phyloP scores from a whole-genome alignment of 2,888 invertebrate species.

The Epirrhoe tristata region DNA sequence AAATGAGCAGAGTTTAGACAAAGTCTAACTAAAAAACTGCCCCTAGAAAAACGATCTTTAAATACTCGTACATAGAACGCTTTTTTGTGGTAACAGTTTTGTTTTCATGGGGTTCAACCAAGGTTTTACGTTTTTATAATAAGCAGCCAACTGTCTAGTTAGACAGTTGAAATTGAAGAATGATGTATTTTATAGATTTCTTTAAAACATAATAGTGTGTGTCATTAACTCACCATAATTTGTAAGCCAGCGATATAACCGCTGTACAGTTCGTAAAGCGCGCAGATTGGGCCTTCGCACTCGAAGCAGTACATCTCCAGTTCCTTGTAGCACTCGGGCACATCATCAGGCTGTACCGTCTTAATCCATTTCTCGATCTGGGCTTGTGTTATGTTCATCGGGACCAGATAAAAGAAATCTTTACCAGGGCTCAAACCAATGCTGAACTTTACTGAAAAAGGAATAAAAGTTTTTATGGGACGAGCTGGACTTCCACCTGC shows the following conservation, averaged over 20 bases:
- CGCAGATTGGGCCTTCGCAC: neutral
- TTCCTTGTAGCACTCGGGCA: neutral
- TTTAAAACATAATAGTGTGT: neutral
- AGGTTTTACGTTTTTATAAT: too few species aligned
- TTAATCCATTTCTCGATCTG: neutral
- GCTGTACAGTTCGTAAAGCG: neutral
- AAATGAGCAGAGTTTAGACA: too few species aligned
- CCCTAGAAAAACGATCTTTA: too few species aligned
- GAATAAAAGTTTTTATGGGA: too few species aligned
- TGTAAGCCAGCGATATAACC: neutral
- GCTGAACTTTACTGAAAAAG: neutral
- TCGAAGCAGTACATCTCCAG: neutral
- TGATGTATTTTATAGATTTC: too few species aligned
- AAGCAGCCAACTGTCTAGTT: too few species aligned
- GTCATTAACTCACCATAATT: slow-evolving; percentile 1
- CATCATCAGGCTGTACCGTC: neutral
- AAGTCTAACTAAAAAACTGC: too few species aligned
- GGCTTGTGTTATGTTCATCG: neutral
- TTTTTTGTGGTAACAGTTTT: too few species aligned
- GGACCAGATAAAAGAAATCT: neutral
- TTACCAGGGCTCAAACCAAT: neutral
- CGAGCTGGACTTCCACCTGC: too few species aligned
- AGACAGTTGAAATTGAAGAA: too few species aligned
- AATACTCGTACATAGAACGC: too few species aligned
- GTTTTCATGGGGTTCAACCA: too few species aligned